Evolutionary conservation across 2,888 invertebrate species (phyloP).

Genomic region (Drosophila kuntzei): DNA sequence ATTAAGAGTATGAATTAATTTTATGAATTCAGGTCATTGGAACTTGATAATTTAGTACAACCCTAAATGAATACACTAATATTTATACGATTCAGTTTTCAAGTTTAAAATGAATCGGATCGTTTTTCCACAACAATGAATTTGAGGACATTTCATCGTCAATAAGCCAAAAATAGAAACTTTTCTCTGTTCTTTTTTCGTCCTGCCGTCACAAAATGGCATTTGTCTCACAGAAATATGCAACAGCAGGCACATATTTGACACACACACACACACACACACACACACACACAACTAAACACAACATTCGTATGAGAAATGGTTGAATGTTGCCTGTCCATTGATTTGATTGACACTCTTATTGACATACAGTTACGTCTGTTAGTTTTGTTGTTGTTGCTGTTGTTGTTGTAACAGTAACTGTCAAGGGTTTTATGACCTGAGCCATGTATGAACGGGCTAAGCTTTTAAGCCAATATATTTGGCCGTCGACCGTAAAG

Average conservation of each 20-base stretch:
- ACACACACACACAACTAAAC: too few species aligned
- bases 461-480: conserved; percentile 66
- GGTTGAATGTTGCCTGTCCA: conserved; percentile 57
- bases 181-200: not conserved
- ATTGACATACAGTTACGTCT: conserved; percentile 69
- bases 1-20: too few species aligned
- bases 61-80: too few species aligned
- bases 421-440: conserved; percentile 71
- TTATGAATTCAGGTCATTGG: too few species aligned
- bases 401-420: conserved; percentile 28
- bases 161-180: not conserved
- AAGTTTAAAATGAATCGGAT: not conserved
- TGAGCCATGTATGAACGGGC: conserved; percentile 41
- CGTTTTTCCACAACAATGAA: not conserved
- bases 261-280: conserved; percentile 14
- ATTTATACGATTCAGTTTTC: too few species aligned
- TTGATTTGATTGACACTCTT: conserved; percentile 82
- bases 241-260: conserved; percentile 60
- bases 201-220: conserved; percentile 29
- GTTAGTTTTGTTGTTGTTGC: conserved; percentile 27
- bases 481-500: conserved; percentile 37
- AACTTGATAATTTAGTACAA: too few species aligned
- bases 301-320: conserved; percentile 62
- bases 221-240: conserved; percentile 49
- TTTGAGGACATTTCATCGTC: conserved; percentile 9